Evolutionary conservation across 1,140 invertebrate species (phyloP).

Genomic region (Heliconius nattereri): DNA sequence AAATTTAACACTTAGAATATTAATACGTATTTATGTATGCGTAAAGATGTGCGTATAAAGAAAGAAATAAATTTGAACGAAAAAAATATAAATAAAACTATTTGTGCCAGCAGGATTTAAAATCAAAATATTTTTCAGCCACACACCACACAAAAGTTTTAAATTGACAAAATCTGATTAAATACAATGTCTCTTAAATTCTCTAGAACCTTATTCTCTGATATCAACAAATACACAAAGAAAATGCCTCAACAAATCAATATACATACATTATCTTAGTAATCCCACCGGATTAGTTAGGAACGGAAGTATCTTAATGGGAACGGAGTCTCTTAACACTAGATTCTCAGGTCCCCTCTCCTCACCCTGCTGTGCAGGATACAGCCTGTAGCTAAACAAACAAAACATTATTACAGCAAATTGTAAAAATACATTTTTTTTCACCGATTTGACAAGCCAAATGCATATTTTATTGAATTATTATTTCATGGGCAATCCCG

Average conservation of each 20-base stretch:
- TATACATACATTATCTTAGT: background rate
- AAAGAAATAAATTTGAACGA: no score
- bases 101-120: no score
- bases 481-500: conserved; percentile 3
- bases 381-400: background rate
- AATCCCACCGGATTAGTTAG: background rate
- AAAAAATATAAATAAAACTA: no score
- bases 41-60: no score
- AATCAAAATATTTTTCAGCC: no score
- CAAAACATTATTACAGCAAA: background rate
- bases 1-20: no score
- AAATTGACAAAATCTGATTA: background rate
- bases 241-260: background rate
- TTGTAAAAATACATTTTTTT: background rate
- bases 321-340: no score
- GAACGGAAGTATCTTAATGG: background rate
- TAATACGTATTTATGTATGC: no score
- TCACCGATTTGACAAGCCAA: background rate
- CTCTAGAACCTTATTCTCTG: background rate
- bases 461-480: conserved; percentile 18
- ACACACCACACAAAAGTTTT: background rate
- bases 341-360: no score
- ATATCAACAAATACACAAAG: background rate
- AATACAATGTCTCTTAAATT: background rate
- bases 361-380: no score